These are phyloP conservation scores for Parapsyche elsis DNA, from an alignment of 1,140 invertebrate species.

Conservation along the genomic window DNA sequence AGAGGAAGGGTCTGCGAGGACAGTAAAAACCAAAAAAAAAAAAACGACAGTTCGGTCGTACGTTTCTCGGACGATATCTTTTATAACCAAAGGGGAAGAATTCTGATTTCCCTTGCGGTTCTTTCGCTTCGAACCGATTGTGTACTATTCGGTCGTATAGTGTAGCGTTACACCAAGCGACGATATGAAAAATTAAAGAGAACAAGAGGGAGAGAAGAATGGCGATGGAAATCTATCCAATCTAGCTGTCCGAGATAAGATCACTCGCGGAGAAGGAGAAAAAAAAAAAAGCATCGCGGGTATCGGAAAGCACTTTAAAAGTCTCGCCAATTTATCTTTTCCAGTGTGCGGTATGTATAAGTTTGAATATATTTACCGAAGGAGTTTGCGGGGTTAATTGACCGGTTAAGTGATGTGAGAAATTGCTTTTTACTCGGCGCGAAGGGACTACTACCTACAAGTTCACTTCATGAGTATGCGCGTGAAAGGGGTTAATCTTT, in stretches of 20 bases:
- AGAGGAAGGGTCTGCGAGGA: neutral
- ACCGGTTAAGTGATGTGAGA: slow-evolving; percentile 1
- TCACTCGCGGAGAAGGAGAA: no score
- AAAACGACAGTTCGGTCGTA: neutral
- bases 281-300: no score
- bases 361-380: no score
- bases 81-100: slow-evolving; percentile 32
- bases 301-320: no score
- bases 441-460: neutral
- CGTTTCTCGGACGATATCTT: slow-evolving; percentile 31
- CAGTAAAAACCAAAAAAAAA: slow-evolving; percentile 5
- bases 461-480: no score
- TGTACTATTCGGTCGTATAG: slow-evolving; percentile 3
- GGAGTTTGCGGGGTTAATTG: slow-evolving; percentile 2
- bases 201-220: neutral
- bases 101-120: slow-evolving; percentile 43
- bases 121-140: slow-evolving; percentile 20
- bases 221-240: no score
- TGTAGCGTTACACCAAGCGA: neutral
- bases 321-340: no score
- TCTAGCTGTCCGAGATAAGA: no score
- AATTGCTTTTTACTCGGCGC: neutral
- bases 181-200: slow-evolving; percentile 1
- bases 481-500: no score
- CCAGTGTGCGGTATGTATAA: no score